These are phyloP conservation scores for Falco columbarius DNA, from an alignment of 2,797 vertebrate genomes.

Conservation along the genomic window DNA sequence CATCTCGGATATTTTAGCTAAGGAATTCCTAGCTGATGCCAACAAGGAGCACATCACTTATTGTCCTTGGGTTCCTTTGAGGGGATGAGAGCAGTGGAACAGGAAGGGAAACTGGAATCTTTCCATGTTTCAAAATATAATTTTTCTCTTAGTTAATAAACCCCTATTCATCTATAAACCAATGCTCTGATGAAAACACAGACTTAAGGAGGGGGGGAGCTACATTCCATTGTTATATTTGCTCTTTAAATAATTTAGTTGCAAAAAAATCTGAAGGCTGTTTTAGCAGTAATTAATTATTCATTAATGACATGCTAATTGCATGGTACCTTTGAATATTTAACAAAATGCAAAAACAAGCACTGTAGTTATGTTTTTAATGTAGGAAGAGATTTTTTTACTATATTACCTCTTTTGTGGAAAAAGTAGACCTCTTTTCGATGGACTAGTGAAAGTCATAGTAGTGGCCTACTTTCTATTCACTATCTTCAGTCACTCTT, in stretches of 20 bases:
- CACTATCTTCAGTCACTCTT: slow-evolving; percentile 77
- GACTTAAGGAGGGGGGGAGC: not conserved
- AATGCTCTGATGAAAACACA: slow-evolving; percentile 51
- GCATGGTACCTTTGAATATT: slow-evolving; percentile 88
- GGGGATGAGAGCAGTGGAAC: not conserved
- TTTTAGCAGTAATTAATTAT: slow-evolving; percentile 92
- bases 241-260: slow-evolving; percentile 91
- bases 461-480: slow-evolving; percentile 83
- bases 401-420: slow-evolving; percentile 63
- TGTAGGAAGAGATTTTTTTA: slow-evolving; percentile 64
- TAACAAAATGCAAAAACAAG: slow-evolving; percentile 88
- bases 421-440: slow-evolving; percentile 72
- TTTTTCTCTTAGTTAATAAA: slow-evolving; percentile 56
- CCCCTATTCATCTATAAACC: slow-evolving; percentile 31
- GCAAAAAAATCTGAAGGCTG: slow-evolving; percentile 86
- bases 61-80: not conserved
- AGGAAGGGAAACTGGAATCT: slow-evolving; percentile 50
- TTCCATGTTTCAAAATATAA: not conserved
- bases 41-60: slow-evolving; percentile 8
- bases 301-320: slow-evolving; percentile 96
- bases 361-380: slow-evolving; percentile 80
- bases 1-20: not conserved
- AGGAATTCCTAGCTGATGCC: slow-evolving; percentile 17
- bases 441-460: slow-evolving; percentile 72
- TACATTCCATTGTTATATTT: slow-evolving; percentile 85